phyloP scores from a whole-genome alignment of 2,113 vertebrate species.

The Rhea americana region DNA sequence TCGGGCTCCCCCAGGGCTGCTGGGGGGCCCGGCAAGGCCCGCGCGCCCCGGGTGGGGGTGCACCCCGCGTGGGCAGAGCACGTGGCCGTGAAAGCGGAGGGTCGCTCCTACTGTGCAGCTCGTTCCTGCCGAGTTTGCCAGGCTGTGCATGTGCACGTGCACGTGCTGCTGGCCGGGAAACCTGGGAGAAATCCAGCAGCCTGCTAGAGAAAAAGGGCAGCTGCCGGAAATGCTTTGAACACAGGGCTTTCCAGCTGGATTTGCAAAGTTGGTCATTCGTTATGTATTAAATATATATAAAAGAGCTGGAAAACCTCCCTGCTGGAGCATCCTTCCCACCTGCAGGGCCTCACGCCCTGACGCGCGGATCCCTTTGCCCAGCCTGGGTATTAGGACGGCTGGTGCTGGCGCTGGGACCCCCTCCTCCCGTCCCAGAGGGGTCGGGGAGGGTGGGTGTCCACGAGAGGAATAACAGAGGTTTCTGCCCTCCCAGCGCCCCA shows the following conservation, averaged over 20 bases:
- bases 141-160: fast-evolving
- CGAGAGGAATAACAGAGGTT: background rate
- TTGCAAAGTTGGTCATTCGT: background rate
- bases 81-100: background rate
- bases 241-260: background rate
- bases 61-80: background rate
- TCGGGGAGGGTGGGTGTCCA: background rate
- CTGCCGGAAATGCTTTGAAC: background rate
- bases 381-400: no score
- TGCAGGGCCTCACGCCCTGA: fast-evolving
- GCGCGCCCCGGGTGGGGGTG: background rate
- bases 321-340: background rate
- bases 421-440: background rate
- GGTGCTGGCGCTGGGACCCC: no score
- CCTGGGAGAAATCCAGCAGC: background rate
- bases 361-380: no score
- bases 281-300: no score
- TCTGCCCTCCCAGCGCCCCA: background rate
- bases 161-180: background rate
- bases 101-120: no score
- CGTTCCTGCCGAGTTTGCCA: background rate
- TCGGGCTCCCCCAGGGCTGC: background rate
- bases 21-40: no score
- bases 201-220: background rate
- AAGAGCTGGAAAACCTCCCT: background rate